Conservation (phyloP, 2,797 vertebrate species). For the Eulemur albifrons region DNA sequence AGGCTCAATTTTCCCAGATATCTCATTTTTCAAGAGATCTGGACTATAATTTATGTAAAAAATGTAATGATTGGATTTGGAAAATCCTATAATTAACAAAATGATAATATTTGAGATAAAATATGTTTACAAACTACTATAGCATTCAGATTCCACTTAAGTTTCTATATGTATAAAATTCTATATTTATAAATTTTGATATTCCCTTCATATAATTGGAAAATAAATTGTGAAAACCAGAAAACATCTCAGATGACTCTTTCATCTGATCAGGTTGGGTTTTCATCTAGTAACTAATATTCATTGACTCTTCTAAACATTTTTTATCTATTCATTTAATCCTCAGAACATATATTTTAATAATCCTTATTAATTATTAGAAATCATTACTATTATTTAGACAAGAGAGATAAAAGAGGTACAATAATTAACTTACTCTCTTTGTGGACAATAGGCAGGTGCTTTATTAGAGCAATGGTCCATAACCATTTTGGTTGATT, state of each 20-base stretch:
- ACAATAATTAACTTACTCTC: neutral
- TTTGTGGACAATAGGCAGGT: neutral
- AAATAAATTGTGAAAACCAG: neutral
- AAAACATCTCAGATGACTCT: neutral
- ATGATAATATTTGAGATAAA: neutral
- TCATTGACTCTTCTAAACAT: neutral
- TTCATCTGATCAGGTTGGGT: neutral
- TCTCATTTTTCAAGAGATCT: neutral
- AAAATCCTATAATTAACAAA: neutral
- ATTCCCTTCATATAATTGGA: neutral
- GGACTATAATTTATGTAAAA: neutral
- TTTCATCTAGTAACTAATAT: neutral
- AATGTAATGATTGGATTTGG: neutral
- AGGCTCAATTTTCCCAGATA: neutral
- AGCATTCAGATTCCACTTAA: neutral
- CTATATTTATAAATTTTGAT: neutral
- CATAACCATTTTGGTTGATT: too few relatives aligned
- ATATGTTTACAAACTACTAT: neutral
- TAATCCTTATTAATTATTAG: neutral
- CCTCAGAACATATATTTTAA: neutral
- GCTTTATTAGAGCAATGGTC: neutral
- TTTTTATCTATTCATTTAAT: neutral
- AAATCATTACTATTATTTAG: neutral
- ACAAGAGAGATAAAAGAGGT: neutral
- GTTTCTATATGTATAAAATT: neutral